Evolutionary conservation across 2,113 vertebrate species (phyloP).

Genomic region (Steatornis caripensis): DNA sequence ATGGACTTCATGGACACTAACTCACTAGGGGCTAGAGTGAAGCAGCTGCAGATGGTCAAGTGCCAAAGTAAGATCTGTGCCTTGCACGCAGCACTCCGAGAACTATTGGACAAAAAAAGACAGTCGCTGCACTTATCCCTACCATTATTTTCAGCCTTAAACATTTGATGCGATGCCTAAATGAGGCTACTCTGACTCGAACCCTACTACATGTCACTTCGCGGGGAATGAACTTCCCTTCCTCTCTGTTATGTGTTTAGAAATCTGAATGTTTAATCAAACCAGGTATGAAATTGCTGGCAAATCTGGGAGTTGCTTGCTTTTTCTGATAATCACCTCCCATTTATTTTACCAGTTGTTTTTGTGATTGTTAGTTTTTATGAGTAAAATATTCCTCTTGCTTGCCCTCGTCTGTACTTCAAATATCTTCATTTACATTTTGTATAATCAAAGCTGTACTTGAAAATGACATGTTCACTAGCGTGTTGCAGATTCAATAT

Average conservation of each 20-base stretch:
- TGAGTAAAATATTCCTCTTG: background rate
- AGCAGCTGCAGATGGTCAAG: slow-evolving; percentile 53
- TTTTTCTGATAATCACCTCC: background rate
- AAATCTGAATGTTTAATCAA: background rate
- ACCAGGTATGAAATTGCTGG: background rate
- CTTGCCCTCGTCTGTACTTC: background rate
- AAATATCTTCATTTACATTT: slow-evolving; percentile 45
- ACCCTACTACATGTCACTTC: background rate
- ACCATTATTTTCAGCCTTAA: background rate
- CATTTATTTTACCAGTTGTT: background rate
- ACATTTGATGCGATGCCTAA: background rate
- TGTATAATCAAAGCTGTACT: slow-evolving; percentile 18
- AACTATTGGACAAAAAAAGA: background rate
- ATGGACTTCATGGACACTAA: slow-evolving; percentile 43
- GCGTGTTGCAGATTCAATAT: slow-evolving; percentile 28
- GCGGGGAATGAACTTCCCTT: background rate
- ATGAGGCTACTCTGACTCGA: background rate
- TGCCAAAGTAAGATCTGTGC: slow-evolving; percentile 7
- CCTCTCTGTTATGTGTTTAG: background rate
- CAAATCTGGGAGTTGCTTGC: background rate
- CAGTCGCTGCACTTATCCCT: background rate
- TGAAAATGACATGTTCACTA: slow-evolving; percentile 35
- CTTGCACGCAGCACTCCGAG: background rate
- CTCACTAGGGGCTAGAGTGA: slow-evolving; percentile 11
- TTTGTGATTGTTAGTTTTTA: background rate